Percentiles rank a stretch among this genome's conserved stretches.
phyloP scores from a whole-genome alignment of 92 coral and sea anemone genomes.

The Paramuricea clavata region DNA sequence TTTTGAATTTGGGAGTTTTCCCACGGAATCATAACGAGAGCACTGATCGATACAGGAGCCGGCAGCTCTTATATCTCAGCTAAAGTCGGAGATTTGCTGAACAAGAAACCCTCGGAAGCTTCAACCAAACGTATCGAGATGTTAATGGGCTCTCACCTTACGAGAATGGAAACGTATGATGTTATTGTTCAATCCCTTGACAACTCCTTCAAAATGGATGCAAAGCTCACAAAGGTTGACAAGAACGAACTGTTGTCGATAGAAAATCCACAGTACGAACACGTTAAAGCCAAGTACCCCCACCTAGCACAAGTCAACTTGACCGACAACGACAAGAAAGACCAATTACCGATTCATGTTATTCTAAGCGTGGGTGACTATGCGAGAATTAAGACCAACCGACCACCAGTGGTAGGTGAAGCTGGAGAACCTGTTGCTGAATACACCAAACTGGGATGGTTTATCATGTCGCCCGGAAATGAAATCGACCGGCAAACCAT shows the following conservation, averaged over 20 bases:
- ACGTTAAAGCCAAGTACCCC: not conserved
- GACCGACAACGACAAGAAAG: conserved; percentile 30
- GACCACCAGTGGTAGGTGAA: conserved; percentile 14
- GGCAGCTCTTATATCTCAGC: conserved; percentile 14
- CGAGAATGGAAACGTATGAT: conserved; percentile 12
- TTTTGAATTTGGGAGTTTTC: conserved; percentile 13
- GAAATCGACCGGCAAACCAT: conserved; percentile 15
- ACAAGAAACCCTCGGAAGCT: conserved; percentile 13
- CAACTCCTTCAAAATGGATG: not conserved
- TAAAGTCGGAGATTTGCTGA: not conserved
- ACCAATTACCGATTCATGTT: conserved; percentile 29
- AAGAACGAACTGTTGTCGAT: conserved; percentile 20
- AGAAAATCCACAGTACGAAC: conserved; percentile 19
- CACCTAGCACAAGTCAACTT: conserved; percentile 3
- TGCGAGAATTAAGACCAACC: conserved; percentile 40
- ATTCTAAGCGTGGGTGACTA: conserved; percentile 37
- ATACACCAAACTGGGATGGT: conserved; percentile 51
- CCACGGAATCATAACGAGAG: conserved; percentile 2
- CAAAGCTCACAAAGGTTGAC: conserved; percentile 32
- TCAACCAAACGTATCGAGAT: not conserved
- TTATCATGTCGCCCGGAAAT: conserved; percentile 31
- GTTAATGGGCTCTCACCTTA: not conserved
- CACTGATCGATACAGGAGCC: conserved; percentile 20
- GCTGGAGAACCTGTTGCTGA: conserved; percentile 51
- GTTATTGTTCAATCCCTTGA: conserved; percentile 10